phyloP scores from a whole-genome alignment of 2,797 vertebrate species.

The Pangasius mekongensis region DNA sequence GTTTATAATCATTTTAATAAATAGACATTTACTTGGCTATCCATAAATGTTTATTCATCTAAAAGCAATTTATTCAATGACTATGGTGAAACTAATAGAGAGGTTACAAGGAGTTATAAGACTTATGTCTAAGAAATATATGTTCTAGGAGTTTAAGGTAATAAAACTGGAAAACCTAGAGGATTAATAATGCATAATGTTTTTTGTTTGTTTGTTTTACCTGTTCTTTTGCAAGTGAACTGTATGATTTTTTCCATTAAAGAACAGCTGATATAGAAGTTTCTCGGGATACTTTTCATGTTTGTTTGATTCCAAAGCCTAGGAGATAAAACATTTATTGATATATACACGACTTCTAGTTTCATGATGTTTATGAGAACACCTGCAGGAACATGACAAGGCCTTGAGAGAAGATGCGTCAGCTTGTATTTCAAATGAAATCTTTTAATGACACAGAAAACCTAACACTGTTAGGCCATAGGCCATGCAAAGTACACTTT shows the following conservation, averaged over 20 bases:
- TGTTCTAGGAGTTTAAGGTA: neutral
- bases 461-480: neutral
- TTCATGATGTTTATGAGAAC: neutral
- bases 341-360: neutral
- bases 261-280: constrained; percentile 73
- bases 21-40: neutral
- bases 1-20: neutral
- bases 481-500: neutral
- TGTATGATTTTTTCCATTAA: constrained; percentile 74
- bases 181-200: neutral
- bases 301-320: constrained; percentile 53
- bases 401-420: neutral
- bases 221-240: constrained; percentile 84
- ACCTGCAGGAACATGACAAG: neutral
- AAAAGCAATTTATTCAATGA: neutral
- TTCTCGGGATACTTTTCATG: constrained; percentile 76
- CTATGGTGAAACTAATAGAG: neutral
- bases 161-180: neutral
- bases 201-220: constrained; percentile 59
- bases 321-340: neutral
- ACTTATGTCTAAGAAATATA: neutral
- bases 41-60: neutral
- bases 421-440: neutral
- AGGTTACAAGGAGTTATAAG: neutral
- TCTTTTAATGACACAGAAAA: neutral